phyloP scores from a whole-genome alignment of 2,113 vertebrate genomes.

The Cynoglossus semilaevis region DNA sequence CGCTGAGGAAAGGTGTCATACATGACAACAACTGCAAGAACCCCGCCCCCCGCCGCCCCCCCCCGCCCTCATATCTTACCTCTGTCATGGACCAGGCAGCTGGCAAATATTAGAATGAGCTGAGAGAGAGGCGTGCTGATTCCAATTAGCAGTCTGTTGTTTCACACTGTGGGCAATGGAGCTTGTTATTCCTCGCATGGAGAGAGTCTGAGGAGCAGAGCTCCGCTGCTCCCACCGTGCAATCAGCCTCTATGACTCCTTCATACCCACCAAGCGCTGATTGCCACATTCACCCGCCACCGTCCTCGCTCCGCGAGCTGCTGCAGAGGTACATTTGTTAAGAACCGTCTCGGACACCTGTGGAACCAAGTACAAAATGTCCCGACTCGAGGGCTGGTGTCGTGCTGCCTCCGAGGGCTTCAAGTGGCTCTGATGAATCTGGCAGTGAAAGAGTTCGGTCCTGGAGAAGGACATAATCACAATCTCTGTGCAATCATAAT shows the following conservation, averaged over 20 bases:
- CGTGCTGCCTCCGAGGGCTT: slow-evolving; percentile 19
- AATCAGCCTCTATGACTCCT: slow-evolving; percentile 73
- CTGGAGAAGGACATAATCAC: slow-evolving; percentile 53
- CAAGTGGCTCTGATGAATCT: slow-evolving; percentile 40
- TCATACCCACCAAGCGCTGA: slow-evolving; percentile 66
- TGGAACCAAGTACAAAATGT: slow-evolving; percentile 49
- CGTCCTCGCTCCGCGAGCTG: slow-evolving; percentile 55
- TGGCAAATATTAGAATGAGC: slow-evolving; percentile 67
- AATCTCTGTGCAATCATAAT: slow-evolving; percentile 66
- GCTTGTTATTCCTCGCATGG: slow-evolving; percentile 73
- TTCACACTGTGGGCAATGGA: slow-evolving; percentile 72
- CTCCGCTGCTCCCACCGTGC: slow-evolving; percentile 66
- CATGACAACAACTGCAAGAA: slow-evolving; percentile 48
- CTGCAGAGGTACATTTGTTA: slow-evolving; percentile 61
- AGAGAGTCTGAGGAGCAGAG: slow-evolving; percentile 65
- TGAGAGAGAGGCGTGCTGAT: slow-evolving; percentile 68
- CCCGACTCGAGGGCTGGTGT: slow-evolving; percentile 39
- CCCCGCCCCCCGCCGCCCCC: too few species aligned
- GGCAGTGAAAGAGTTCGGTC: slow-evolving; percentile 48
- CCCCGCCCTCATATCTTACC: slow-evolving; percentile 54
- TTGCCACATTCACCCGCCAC: slow-evolving; percentile 69
- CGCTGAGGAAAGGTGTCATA: slow-evolving; percentile 16
- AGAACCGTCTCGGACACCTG: slow-evolving; percentile 51
- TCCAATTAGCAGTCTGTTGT: slow-evolving; percentile 78
- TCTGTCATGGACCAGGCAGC: slow-evolving; percentile 46